A percentile compares a stretch with the other conserved stretches of the same genome.
Evolutionary conservation across 2,888 invertebrate species (phyloP).

Genomic region (Drosophila peninsularis): DNA sequence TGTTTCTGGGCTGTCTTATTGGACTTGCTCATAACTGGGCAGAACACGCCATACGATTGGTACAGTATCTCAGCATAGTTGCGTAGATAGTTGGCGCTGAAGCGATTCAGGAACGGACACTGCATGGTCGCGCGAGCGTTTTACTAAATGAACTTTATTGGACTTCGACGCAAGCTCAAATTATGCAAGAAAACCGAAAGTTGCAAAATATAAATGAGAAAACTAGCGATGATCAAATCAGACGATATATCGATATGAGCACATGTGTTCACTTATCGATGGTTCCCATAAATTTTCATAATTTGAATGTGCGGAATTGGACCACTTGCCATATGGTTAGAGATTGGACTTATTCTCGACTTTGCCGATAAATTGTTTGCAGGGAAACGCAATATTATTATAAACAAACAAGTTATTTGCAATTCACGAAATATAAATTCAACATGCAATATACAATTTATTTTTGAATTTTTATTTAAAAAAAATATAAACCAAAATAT

Average conservation of each 20-base stretch:
- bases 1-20: constrained; percentile 50
- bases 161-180: constrained; percentile 50
- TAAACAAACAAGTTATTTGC: too few species aligned
- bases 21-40: constrained; percentile 87
- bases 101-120: constrained; percentile 93
- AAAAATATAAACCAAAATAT: not conserved
- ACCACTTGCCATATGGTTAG: too few species aligned
- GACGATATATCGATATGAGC: constrained; percentile 33
- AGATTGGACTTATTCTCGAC: not conserved
- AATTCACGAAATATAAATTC: not conserved
- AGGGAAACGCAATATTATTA: too few species aligned
- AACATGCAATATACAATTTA: not conserved
- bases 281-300: not conserved
- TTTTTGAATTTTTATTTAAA: not conserved
- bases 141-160: constrained; percentile 15
- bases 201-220: constrained; percentile 20
- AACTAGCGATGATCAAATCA: constrained; percentile 16
- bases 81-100: constrained; percentile 91
- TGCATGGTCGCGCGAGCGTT: constrained; percentile 87
- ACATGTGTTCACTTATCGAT: not conserved
- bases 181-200: constrained; percentile 67
- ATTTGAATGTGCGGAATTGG: not conserved
- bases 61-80: constrained; percentile 91
- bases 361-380: not conserved
- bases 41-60: constrained; percentile 92